These are phyloP conservation scores for Mechanitis mazaeus DNA, from an alignment of 2,888 invertebrate genomes.

Conservation along the genomic window DNA sequence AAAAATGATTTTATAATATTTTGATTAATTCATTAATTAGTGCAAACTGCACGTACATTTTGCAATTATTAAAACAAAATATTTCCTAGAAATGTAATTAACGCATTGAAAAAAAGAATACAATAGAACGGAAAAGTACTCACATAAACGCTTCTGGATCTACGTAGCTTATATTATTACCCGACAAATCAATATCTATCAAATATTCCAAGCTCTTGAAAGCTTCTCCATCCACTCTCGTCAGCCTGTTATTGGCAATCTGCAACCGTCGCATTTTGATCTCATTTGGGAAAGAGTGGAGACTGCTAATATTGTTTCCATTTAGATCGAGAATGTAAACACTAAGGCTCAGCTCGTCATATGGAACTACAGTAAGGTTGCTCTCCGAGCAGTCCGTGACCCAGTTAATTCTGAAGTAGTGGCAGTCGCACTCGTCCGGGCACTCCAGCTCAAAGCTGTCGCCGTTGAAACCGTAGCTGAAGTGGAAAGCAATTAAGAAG, in stretches of 20 bases:
- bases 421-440: constrained; percentile 85
- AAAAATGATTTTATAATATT: too few relatives aligned
- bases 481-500: constrained; percentile 44
- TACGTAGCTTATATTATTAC: constrained; percentile 78
- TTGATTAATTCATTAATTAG: too few relatives aligned
- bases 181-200: constrained; percentile 82
- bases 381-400: constrained; percentile 86
- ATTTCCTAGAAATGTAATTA: neutral
- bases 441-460: constrained; percentile 82
- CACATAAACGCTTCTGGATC: constrained; percentile 82
- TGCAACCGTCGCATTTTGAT: constrained; percentile 83
- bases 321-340: constrained; percentile 84
- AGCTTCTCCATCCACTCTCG: constrained; percentile 76
- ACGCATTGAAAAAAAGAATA: constrained; percentile 12
- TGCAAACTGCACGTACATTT: too few relatives aligned
- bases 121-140: constrained; percentile 40
- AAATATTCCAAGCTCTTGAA: constrained; percentile 81
- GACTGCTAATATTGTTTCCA: constrained; percentile 79
- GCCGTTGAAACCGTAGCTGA: constrained; percentile 70
- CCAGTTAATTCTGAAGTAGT: constrained; percentile 86
- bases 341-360: constrained; percentile 81
- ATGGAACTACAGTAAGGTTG: constrained; percentile 82
- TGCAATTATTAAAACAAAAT: too few relatives aligned
- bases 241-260: constrained; percentile 80
- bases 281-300: constrained; percentile 79